These are phyloP conservation scores for Andrena minutula DNA, from an alignment of 2,888 invertebrate species.

Conservation along the genomic window DNA sequence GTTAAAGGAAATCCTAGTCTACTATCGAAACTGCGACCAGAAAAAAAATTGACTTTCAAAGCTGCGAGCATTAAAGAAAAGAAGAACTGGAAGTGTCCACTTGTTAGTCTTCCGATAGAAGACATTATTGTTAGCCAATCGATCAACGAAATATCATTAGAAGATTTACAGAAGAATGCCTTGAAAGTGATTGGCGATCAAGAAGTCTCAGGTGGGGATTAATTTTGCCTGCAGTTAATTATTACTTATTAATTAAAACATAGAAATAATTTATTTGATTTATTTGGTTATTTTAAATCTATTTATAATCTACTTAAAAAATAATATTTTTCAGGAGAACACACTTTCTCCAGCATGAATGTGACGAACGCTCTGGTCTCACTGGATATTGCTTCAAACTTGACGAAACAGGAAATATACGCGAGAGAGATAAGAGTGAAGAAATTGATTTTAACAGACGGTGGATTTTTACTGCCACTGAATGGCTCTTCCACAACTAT, in stretches of 20 bases:
- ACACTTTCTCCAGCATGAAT: constrained; percentile 60
- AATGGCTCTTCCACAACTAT: constrained; percentile 65
- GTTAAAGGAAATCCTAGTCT: constrained; percentile 41
- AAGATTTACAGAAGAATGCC: constrained; percentile 84
- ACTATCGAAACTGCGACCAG: constrained; percentile 54
- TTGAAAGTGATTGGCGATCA: constrained; percentile 86
- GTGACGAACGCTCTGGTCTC: constrained; percentile 55
- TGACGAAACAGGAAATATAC: constrained; percentile 58
- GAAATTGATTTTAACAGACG: constrained; percentile 66
- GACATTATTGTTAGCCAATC: constrained; percentile 84
- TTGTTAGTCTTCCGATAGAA: constrained; percentile 81
- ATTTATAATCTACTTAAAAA: not conserved
- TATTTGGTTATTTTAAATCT: too few species aligned
- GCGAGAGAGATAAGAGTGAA: constrained; percentile 56
- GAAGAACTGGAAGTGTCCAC: constrained; percentile 73
- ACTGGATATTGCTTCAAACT: constrained; percentile 65
- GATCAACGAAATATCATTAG: constrained; percentile 85
- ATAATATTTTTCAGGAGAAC: constrained; percentile 61
- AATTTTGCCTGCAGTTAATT: not conserved
- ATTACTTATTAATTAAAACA: not conserved
- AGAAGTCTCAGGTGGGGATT: constrained; percentile 81
- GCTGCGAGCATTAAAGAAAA: constrained; percentile 75
- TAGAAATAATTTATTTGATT: too few species aligned
- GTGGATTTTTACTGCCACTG: constrained; percentile 74
- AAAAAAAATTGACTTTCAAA: constrained; percentile 75